These are phyloP conservation scores for Exocentrus adspersus DNA, from an alignment of 2,888 invertebrate genomes.

Conservation along the genomic window DNA sequence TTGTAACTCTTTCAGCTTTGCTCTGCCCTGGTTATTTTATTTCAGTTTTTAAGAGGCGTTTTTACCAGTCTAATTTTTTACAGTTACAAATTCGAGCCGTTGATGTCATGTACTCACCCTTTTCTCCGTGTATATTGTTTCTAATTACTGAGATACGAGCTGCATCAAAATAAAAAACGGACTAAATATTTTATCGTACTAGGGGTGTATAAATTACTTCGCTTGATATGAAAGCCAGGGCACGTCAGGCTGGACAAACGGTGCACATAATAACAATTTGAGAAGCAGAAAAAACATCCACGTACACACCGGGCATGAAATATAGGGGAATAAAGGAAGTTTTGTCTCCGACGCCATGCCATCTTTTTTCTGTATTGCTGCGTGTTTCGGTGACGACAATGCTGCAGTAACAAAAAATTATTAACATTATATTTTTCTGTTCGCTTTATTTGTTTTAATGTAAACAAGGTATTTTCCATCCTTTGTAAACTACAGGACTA, in stretches of 20 bases:
- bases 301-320: slow-evolving; percentile 29
- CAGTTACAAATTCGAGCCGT: too few relatives aligned
- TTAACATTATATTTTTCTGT: too few relatives aligned
- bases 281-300: slow-evolving; percentile 33
- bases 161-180: background rate
- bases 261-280: slow-evolving; percentile 14
- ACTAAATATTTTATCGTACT: slow-evolving; percentile 6
- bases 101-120: background rate
- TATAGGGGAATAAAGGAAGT: slow-evolving; percentile 34
- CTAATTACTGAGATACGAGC: background rate
- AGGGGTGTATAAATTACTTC: slow-evolving; percentile 11
- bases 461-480: too few relatives aligned
- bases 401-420: too few relatives aligned
- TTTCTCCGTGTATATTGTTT: background rate
- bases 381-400: slow-evolving; percentile 13
- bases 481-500: too few relatives aligned
- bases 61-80: too few relatives aligned
- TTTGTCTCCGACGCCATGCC: slow-evolving; percentile 32
- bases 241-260: slow-evolving; percentile 12
- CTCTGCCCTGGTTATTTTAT: background rate
- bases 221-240: slow-evolving; percentile 10
- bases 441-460: too few relatives aligned
- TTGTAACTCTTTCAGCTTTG: slow-evolving; percentile 7
- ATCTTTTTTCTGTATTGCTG: slow-evolving; percentile 28
- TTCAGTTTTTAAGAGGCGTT: too few relatives aligned